Conservation (phyloP, 2,888 invertebrate genomes). For the Muscina levida region DNA sequence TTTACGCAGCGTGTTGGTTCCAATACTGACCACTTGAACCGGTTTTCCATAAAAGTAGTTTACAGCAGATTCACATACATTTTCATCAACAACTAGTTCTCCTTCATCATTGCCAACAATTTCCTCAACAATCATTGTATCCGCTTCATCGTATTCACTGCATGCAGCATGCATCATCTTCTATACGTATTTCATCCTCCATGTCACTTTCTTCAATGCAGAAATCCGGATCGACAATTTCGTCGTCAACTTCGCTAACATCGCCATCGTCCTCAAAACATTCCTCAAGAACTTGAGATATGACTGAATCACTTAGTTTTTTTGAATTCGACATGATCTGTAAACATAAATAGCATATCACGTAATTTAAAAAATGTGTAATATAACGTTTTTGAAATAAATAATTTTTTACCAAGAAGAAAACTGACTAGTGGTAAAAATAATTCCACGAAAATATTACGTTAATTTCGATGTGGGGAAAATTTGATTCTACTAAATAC, state of each 20-base stretch:
- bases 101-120: conserved; percentile 46
- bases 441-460: no score
- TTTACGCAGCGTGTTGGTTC: no score
- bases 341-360: conserved; percentile 48
- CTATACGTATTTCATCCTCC: conserved; percentile 35
- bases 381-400: no score
- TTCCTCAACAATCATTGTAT: no score
- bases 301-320: conserved; percentile 47
- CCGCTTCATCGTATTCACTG: conserved; percentile 41
- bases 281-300: conserved; percentile 46
- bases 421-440: conserved; percentile 39
- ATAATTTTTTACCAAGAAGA: conserved; percentile 36
- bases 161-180: conserved; percentile 25
- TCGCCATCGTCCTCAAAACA: no score
- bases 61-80: conserved; percentile 31
- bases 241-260: no score
- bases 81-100: conserved; percentile 35
- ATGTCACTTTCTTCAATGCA: conserved; percentile 33
- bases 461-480: no score
- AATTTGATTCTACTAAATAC: no score
- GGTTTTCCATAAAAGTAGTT: conserved; percentile 26
- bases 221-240: conserved; percentile 58
- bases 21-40: no score
- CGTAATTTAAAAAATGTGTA: no score
- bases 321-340: conserved; percentile 58